Percentiles rank a stretch among this genome's conserved stretches.
phyloP scores from a whole-genome alignment of 2,113 vertebrate genomes.

The Puffinus mauretanicus region DNA sequence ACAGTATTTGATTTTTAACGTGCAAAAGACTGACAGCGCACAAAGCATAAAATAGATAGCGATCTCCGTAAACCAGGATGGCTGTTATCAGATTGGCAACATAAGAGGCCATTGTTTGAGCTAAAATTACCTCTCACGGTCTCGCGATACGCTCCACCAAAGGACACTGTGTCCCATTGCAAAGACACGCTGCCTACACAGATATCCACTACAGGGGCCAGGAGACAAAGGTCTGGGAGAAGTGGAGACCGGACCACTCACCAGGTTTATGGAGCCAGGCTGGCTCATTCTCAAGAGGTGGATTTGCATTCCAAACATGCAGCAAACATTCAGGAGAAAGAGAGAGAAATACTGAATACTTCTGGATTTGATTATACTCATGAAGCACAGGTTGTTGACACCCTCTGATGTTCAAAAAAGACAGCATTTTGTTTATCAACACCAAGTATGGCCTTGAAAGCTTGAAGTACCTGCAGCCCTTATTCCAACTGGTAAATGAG shows the following conservation, averaged over 20 bases:
- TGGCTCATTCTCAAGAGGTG: background rate
- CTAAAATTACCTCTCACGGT: constrained; percentile 39
- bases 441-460: background rate
- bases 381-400: background rate
- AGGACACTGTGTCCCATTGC: background rate
- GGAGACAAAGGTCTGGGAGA: background rate
- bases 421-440: background rate
- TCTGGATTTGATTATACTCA: background rate
- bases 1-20: background rate
- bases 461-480: background rate
- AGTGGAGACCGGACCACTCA: background rate
- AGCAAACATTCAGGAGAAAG: background rate
- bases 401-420: background rate
- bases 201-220: background rate
- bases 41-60: background rate
- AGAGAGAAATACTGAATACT: background rate
- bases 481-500: background rate
- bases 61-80: constrained; percentile 19
- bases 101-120: constrained; percentile 21
- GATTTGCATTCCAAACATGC: background rate
- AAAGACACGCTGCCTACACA: background rate
- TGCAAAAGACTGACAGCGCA: background rate
- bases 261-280: background rate
- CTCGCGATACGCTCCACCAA: background rate
- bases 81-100: constrained; percentile 55